Base-by-base conservation (phyloP, 2,113 vertebrate species). In the Mastomys coucha region DNA sequence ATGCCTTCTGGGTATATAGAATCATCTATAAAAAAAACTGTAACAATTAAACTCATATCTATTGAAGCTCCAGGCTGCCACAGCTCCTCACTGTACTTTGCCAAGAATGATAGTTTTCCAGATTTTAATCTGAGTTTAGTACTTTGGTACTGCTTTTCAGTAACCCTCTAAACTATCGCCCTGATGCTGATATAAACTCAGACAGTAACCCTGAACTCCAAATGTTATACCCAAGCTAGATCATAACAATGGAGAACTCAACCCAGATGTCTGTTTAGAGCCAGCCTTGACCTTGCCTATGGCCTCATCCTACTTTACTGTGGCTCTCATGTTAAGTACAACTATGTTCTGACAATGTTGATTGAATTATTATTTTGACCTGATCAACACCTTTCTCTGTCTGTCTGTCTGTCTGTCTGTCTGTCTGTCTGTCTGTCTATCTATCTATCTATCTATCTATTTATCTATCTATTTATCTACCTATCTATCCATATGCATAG, bases 51-150 rank as follows among this genome's bases (percentile, higher is more conserved):
- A n/a, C 19, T 26, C 33, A 22, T 33, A 17, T 81, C 42, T 45
- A 20, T 42, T 16, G 7, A 24, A 77, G 86, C 67, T 17, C 49
- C 9, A 33, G 42, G 24, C 19, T n/a, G 24, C 31, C 69, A 33
- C 19, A 91, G 0, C n/a, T 36, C 53, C 45, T 91, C 9, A 36
- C 14, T 63, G 42, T 56, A 19, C 65, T 90, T 86, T 67, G 24
- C 63, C 19, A 36, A 20, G 22, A 72, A 36, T n/a, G 51, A 20
- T 92, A 45, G 10, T 24, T 51, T 42, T 26, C 67, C 36, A 31
- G 45, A 60, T 39, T n/a, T 49, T 56, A 77, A 14, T 67, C 33
- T 69, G 65, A 89, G 93, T 91, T 96, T 53, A 93, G 58, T 67
- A 60, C 14, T 58, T 20, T 69, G 95, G 65, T 72, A 49, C 17